phyloP scores from a whole-genome alignment of 2,888 invertebrate genomes.

The Drosophila prolongata region DNA sequence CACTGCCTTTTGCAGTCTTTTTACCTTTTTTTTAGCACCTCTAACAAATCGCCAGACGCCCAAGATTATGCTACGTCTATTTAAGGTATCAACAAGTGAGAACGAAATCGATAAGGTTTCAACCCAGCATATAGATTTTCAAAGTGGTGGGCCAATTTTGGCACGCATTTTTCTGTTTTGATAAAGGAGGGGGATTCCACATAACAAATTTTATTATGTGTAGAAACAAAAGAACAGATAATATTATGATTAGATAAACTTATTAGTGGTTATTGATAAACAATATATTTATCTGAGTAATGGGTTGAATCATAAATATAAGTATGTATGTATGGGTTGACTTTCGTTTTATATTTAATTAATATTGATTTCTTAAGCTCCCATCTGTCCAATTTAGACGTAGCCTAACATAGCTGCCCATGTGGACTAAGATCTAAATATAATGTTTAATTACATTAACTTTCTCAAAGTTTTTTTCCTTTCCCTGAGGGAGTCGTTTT shows the following conservation, averaged over 20 bases:
- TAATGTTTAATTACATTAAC: background rate
- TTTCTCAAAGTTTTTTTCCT: conserved; percentile 4
- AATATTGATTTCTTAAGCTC: background rate
- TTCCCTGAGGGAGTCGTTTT: conserved; percentile 14
- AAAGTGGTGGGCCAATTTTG: background rate
- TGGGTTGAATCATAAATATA: conserved; percentile 1
- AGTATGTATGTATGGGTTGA: background rate
- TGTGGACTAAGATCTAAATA: too few species aligned
- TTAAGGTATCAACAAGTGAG: conserved; percentile 1
- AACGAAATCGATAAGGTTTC: background rate
- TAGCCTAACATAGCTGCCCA: too few species aligned
- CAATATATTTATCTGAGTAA: background rate
- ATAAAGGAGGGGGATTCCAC: conserved; percentile 4
- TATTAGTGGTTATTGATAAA: conserved; percentile 10
- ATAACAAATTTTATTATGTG: conserved; percentile 8
- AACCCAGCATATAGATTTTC: background rate
- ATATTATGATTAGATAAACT: conserved; percentile 22
- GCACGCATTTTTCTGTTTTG: conserved; percentile 1
- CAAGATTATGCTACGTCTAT: conserved; percentile 30
- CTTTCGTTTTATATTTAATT: background rate
- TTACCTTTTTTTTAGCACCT: conserved; percentile 11
- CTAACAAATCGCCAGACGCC: conserved; percentile 11
- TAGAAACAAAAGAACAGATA: conserved; percentile 1
- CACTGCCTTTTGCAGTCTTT: conserved; percentile 6
- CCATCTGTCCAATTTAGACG: too few species aligned